A percentile compares a stretch with the other conserved stretches of the same genome.
Evolutionary conservation across 2,888 invertebrate species (phyloP).

Genomic region (Eristalis pertinax): DNA sequence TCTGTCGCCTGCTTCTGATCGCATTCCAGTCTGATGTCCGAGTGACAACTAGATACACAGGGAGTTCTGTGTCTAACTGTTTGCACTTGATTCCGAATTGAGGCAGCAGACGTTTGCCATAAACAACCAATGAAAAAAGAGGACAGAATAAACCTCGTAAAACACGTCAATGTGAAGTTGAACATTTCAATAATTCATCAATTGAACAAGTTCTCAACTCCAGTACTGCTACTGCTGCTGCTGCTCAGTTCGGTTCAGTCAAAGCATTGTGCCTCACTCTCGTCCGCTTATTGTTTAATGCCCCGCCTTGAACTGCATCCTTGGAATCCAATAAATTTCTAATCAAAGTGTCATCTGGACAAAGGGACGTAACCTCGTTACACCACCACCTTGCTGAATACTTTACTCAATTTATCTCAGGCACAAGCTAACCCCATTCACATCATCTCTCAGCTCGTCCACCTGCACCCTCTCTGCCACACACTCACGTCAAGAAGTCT

Average conservation of each 20-base stretch:
- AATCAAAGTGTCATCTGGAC: constrained; percentile 30
- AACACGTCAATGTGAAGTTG: neutral
- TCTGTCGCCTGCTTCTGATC: too few species aligned
- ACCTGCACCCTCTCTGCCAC: constrained; percentile 5
- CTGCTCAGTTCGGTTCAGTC: neutral
- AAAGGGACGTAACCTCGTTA: constrained; percentile 24
- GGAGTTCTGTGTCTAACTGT: too few species aligned
- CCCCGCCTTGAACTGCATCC: constrained; percentile 3
- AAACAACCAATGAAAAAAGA: too few species aligned
- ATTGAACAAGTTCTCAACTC: neutral
- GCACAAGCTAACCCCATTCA: constrained; percentile 27
- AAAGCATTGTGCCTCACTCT: neutral
- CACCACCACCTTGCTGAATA: constrained; percentile 27
- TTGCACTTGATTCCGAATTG: too few species aligned
- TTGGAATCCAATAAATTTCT: constrained; percentile 39
- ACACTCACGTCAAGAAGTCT: constrained; percentile 26
- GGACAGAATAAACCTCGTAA: too few species aligned
- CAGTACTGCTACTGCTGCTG: too few species aligned
- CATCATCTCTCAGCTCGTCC: neutral
- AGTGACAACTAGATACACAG: too few species aligned
- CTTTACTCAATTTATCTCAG: constrained; percentile 39
- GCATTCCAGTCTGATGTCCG: too few species aligned
- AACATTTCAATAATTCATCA: neutral
- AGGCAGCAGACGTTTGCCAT: too few species aligned
- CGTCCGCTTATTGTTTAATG: neutral